Conservation (phyloP, 2,797 vertebrate genomes). For the Oryzias sinensis region DNA sequence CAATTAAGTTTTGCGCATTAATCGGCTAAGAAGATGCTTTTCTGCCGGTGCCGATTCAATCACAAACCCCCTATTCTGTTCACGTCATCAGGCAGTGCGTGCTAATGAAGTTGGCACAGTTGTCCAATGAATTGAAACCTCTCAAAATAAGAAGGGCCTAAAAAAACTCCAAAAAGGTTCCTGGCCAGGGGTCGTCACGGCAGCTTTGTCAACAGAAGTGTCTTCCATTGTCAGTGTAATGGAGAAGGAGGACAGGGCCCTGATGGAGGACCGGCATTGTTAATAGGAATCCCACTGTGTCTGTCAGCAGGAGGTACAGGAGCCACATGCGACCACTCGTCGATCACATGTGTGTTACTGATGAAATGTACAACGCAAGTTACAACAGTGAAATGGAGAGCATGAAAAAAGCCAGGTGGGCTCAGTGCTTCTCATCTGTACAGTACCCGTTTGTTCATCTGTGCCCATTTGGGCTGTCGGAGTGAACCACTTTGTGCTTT, state of each 20-base stretch:
- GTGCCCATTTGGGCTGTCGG: conserved; percentile 23
- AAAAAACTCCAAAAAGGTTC: conserved; percentile 44
- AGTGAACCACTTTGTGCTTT: not conserved
- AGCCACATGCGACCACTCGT: conserved; percentile 61
- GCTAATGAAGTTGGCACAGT: conserved; percentile 54
- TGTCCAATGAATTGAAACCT: conserved; percentile 74
- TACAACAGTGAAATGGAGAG: conserved; percentile 40
- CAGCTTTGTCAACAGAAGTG: conserved; percentile 67
- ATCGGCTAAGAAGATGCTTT: too few species aligned
- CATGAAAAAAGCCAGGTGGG: conserved; percentile 61
- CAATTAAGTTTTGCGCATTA: too few species aligned
- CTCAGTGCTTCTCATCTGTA: not conserved
- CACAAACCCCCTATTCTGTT: conserved; percentile 23
- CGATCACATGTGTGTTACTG: conserved; percentile 30
- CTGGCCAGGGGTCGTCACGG: conserved; percentile 76
- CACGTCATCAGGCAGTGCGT: conserved; percentile 33
- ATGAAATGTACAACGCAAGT: conserved; percentile 45
- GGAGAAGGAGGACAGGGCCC: conserved; percentile 55
- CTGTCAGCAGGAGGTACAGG: conserved; percentile 66
- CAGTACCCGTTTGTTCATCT: not conserved
- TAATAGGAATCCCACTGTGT: conserved; percentile 79
- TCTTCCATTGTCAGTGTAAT: conserved; percentile 70
- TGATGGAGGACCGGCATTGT: conserved; percentile 63
- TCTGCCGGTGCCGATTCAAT: not conserved
- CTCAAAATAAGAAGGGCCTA: conserved; percentile 44